Conservation (phyloP, 2,113 vertebrate species). For the Tragelaphus strepsiceros region DNA sequence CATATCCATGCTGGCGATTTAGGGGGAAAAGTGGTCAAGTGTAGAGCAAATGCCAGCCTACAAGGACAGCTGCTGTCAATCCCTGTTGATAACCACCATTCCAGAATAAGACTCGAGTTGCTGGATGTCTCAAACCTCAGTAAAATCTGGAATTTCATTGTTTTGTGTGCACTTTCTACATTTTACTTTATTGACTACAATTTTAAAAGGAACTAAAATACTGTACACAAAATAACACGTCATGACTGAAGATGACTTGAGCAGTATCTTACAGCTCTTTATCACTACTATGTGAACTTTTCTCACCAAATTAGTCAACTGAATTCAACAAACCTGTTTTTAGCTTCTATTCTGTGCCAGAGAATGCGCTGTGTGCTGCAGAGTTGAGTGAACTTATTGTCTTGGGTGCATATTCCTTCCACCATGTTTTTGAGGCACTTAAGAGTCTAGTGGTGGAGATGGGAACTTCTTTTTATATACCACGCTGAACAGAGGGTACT, state of each 20-base stretch:
- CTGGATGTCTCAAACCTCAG: background rate
- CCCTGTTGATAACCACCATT: background rate
- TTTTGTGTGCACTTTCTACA: background rate
- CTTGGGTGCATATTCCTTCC: background rate
- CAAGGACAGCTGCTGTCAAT: background rate
- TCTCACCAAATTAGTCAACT: background rate
- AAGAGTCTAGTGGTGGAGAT: background rate
- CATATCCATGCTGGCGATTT: background rate
- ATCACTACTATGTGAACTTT: background rate
- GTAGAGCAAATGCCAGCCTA: background rate
- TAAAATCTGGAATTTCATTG: background rate
- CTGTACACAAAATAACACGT: background rate
- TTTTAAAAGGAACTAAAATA: background rate
- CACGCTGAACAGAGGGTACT: background rate
- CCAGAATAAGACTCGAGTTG: background rate
- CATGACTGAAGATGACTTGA: background rate
- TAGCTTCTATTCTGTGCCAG: background rate
- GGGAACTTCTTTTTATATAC: background rate
- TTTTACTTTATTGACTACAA: background rate
- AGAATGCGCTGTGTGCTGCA: background rate
- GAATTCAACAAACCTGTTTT: background rate
- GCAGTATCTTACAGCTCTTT: background rate
- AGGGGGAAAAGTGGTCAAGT: background rate
- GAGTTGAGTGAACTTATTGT: background rate
- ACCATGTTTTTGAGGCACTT: background rate